Evolutionary conservation across 2,797 vertebrate species (phyloP).

Genomic region (Acanthis flammea): DNA sequence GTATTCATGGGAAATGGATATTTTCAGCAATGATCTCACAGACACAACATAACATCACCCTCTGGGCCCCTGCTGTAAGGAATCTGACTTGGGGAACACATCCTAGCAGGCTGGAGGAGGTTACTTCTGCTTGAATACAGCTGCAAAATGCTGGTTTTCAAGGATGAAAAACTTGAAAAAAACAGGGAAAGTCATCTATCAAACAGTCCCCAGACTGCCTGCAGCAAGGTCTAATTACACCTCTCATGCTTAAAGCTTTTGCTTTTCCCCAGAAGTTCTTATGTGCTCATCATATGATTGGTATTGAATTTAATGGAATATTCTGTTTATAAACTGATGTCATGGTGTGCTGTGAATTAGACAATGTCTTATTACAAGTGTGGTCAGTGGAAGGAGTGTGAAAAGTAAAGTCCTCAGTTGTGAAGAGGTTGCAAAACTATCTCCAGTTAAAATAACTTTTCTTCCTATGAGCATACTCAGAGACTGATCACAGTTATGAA

Average conservation of each 20-base stretch:
- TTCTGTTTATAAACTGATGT: neutral
- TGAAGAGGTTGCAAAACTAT: neutral
- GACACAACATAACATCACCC: fast-evolving
- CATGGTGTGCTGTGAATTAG: neutral
- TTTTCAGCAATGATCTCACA: neutral
- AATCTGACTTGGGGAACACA: neutral
- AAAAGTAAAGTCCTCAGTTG: neutral
- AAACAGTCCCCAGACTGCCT: neutral
- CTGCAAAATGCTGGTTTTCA: neutral
- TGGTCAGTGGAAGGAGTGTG: neutral
- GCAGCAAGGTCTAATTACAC: neutral
- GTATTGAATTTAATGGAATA: neutral
- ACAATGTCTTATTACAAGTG: neutral
- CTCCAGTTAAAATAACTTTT: neutral
- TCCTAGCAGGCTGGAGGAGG: neutral
- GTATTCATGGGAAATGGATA: neutral
- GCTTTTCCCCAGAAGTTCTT: neutral
- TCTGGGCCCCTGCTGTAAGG: neutral
- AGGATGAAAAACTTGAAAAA: neutral
- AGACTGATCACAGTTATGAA: neutral
- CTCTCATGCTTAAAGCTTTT: neutral
- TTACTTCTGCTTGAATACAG: neutral
- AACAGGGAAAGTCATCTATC: neutral
- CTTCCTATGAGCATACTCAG: neutral
- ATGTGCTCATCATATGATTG: neutral